phyloP scores from a whole-genome alignment of 2,113 vertebrate genomes.

The Grammomys dolichurus region DNA sequence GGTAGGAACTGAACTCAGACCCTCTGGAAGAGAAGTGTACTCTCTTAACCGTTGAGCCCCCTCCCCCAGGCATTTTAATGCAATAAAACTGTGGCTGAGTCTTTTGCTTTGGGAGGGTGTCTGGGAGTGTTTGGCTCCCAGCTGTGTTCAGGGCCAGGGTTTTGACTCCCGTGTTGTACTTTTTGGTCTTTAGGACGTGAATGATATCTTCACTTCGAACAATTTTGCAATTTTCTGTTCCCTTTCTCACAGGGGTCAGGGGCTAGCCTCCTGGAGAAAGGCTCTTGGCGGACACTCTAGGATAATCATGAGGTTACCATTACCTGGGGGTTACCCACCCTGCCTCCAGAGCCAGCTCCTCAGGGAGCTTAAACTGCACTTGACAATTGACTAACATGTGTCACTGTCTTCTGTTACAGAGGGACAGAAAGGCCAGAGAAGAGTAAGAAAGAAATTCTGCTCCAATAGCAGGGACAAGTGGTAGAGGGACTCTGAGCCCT shows the following conservation, averaged over 20 bases:
- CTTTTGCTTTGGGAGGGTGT: background rate
- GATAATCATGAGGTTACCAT: background rate
- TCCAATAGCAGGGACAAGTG: background rate
- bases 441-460: background rate
- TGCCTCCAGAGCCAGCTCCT: background rate
- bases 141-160: no score
- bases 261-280: background rate
- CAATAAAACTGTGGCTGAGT: background rate
- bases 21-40: background rate
- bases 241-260: background rate
- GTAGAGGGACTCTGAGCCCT: background rate
- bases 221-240: background rate
- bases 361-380: background rate
- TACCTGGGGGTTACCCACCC: no score
- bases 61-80: background rate
- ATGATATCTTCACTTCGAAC: background rate
- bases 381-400: background rate
- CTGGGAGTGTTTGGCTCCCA: background rate
- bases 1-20: background rate
- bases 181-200: background rate
- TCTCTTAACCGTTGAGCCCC: accelerated
- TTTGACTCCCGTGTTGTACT: background rate
- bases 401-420: background rate
- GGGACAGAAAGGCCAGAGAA: background rate
- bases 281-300: background rate